These are phyloP conservation scores for Macaria notata DNA, from an alignment of 2,888 invertebrate species.

Conservation along the genomic window DNA sequence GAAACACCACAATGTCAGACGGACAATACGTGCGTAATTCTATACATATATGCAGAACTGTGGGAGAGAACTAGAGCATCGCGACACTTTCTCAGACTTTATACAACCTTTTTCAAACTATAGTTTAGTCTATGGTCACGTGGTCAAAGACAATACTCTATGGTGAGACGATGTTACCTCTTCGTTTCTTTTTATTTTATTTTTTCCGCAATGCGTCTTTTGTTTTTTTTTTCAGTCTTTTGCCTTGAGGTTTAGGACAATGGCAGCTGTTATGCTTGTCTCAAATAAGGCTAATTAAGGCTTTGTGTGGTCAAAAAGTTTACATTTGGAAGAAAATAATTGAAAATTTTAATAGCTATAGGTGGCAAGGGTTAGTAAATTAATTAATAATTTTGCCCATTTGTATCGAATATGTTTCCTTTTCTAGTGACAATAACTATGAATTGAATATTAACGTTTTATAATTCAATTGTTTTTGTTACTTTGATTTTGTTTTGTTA, in stretches of 20 bases:
- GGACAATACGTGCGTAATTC: conserved; percentile 61
- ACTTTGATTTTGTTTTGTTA: too few relatives aligned
- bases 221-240: conserved; percentile 11
- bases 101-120: conserved; percentile 32
- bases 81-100: conserved; percentile 46
- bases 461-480: too few relatives aligned
- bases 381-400: too few relatives aligned
- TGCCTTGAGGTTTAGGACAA: conserved; percentile 19
- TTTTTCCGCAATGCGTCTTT: conserved; percentile 14
- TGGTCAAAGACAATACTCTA: conserved; percentile 24
- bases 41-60: conserved; percentile 52
- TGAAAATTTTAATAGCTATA: neutral
- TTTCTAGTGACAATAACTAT: too few relatives aligned
- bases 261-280: conserved; percentile 13
- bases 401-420: too few relatives aligned
- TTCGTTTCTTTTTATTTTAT: conserved; percentile 19
- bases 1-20: conserved; percentile 52
- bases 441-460: too few relatives aligned
- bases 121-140: conserved; percentile 9
- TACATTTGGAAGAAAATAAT: neutral
- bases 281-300: conserved; percentile 9
- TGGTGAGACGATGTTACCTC: conserved; percentile 14
- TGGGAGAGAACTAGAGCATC: conserved; percentile 67
- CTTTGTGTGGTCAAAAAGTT: conserved; percentile 12
- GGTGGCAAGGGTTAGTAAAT: too few relatives aligned